phyloP scores from a whole-genome alignment of 1,140 invertebrate species.

The Lordiphosa collinella region DNA sequence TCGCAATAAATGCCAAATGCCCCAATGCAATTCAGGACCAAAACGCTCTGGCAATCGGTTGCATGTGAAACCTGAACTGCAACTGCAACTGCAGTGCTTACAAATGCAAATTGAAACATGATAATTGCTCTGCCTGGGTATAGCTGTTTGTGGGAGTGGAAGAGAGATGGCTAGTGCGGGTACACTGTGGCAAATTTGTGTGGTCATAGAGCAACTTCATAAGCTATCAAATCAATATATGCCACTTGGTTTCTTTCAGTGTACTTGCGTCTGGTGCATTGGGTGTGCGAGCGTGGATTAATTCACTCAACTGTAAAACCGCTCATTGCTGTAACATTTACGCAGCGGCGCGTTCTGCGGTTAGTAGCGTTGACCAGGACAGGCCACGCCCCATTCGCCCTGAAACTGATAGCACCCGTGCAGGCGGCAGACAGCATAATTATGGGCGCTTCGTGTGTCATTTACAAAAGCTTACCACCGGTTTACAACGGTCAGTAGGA shows the following conservation, averaged over 20 bases:
- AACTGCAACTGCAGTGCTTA: constrained; percentile 49
- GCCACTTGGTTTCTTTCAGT: too few species aligned
- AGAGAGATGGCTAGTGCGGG: constrained; percentile 10
- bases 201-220: too few species aligned
- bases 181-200: background rate
- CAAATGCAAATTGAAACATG: constrained; percentile 68
- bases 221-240: too few species aligned
- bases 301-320: constrained; percentile 65
- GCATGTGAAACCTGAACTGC: constrained; percentile 11
- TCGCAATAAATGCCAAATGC: constrained; percentile 53
- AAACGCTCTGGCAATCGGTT: constrained; percentile 9
- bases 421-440: constrained; percentile 7
- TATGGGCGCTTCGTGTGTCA: constrained; percentile 12
- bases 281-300: constrained; percentile 32
- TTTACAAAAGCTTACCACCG: constrained; percentile 24
- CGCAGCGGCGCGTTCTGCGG: constrained; percentile 56
- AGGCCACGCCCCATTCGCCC: constrained; percentile 22
- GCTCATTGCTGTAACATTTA: constrained; percentile 67
- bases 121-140: constrained; percentile 50
- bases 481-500: constrained; percentile 10
- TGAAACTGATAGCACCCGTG: constrained; percentile 18
- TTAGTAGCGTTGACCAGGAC: constrained; percentile 33
- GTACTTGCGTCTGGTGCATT: background rate
- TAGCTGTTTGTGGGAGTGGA: constrained; percentile 1
- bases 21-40: constrained; percentile 16